Base-by-base conservation (phyloP, 2,888 invertebrate species). In the Pristionchus entomophagus region DNA sequence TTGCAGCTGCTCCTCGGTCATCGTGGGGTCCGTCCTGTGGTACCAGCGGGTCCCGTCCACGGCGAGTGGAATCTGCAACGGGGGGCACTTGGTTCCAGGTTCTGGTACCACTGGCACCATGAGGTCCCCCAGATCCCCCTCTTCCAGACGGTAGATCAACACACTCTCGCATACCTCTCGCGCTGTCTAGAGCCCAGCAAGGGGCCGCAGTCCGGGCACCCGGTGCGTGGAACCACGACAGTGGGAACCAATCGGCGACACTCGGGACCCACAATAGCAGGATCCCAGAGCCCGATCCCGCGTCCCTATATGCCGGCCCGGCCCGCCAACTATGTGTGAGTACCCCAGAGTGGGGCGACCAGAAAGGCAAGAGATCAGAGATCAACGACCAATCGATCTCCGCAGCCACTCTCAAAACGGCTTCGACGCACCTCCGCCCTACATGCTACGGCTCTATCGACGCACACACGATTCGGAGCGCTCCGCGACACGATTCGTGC, bases 1-100 rank as follows among this genome's bases (percentile, higher is more conserved):
- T 77, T 84, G 65, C 49, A 89, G 81, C 53, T 85, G 86, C 26
- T 88, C 86, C 53, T 85, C n/a, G 14, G 86, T 85, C 85, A 88
- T 84, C 17, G 56, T 53, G 26, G 84, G 77, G 56, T 86, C 86
- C 51, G 56, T 85, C 38, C 35, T 73, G 35, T 83, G 32, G 59
- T 80, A 86, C 87, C 87, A 88, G 32, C 56, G 59, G n/a, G 49
- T n/a, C n/a, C 87, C 87, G 56, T 87, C 88, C 1, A 35, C 22
- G 12, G 38, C n/a, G 5, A 49, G 62, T 12, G 88, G 87, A n/a
- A 88, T 86, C 83, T 86, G 59, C 32, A 86, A 86, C 29, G 10
- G 35, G 69, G 19, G 35, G 69, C 17, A 19, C 38, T 45, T 45
- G 8, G 45, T 45, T 45, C 45, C 14, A 10, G 45, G 45, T 45